Evolutionary conservation across 2,113 vertebrate species (phyloP).

Genomic region (Psammodynastes pulverulentus): DNA sequence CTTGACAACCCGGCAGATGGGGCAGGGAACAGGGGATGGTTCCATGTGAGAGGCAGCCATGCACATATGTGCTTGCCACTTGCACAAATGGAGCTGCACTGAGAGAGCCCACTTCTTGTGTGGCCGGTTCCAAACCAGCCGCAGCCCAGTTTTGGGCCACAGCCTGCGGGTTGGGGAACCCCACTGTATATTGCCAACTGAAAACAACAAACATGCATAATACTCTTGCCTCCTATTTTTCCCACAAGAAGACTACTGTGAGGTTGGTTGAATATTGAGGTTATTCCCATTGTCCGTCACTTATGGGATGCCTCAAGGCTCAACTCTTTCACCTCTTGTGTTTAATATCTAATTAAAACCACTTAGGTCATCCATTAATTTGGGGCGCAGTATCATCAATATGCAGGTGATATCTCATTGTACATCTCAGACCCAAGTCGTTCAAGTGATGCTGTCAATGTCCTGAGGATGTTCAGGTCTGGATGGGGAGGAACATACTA

Average conservation of each 20-base stretch:
- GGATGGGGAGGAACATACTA: neutral
- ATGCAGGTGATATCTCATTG: neutral
- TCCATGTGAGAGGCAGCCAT: too few species aligned
- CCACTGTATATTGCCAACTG: neutral
- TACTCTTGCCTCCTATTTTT: neutral
- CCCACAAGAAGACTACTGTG: neutral
- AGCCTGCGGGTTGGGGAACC: too few species aligned
- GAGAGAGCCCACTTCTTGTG: too few species aligned
- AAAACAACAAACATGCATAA: neutral
- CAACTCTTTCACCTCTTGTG: neutral
- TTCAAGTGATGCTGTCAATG: neutral
- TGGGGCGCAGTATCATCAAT: neutral
- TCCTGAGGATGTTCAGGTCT: neutral
- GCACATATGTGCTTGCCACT: too few species aligned
- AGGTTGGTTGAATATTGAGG: neutral
- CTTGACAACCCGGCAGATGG: too few species aligned
- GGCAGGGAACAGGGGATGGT: too few species aligned
- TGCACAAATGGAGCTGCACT: too few species aligned
- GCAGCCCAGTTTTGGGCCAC: too few species aligned
- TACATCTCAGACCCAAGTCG: neutral
- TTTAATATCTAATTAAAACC: neutral
- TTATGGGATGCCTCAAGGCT: neutral
- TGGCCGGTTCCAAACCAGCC: too few species aligned
- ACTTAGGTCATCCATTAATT: neutral
- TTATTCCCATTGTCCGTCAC: neutral